Evolutionary conservation across 2,113 vertebrate genomes (phyloP).

Genomic region (Mystacornis crossleyi): DNA sequence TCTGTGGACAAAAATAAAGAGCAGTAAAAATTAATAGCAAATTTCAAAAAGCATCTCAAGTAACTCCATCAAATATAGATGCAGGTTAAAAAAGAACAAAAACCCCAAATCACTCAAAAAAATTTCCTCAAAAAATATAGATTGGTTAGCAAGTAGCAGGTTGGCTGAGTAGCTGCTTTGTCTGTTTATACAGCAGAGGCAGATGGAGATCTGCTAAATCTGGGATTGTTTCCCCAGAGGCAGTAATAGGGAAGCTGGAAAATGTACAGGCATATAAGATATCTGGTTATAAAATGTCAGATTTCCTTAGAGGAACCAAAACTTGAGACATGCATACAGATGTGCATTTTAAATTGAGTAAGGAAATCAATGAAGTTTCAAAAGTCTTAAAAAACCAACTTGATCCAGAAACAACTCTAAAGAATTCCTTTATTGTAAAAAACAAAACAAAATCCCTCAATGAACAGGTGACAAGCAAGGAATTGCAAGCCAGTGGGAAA

Average conservation of each 20-base stretch:
- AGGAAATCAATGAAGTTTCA: background rate
- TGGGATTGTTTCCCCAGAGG: slow-evolving; percentile 51
- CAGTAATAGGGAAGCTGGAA: background rate
- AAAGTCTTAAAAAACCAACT: background rate
- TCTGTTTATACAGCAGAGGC: slow-evolving; percentile 47
- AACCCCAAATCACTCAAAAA: slow-evolving; percentile 4
- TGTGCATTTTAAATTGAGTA: slow-evolving; percentile 16
- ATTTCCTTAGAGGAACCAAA: background rate
- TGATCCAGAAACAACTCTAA: background rate
- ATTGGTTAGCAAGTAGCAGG: slow-evolving; percentile 34
- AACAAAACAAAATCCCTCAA: background rate
- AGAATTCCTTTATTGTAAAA: background rate
- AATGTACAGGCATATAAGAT: background rate
- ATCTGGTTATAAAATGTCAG: slow-evolving; percentile 22
- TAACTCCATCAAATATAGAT: background rate
- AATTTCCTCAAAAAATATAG: slow-evolving; percentile 46
- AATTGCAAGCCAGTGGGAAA: background rate
- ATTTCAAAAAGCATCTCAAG: slow-evolving; percentile 39
- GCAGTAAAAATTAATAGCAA: slow-evolving; percentile 12
- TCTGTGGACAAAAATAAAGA: background rate
- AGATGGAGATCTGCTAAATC: slow-evolving; percentile 67
- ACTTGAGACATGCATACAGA: background rate
- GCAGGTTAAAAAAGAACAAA: background rate
- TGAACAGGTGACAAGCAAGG: background rate
- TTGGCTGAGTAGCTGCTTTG: slow-evolving; percentile 49